Conservation (phyloP, 1,140 invertebrate genomes). For the Triops cancriformis region DNA sequence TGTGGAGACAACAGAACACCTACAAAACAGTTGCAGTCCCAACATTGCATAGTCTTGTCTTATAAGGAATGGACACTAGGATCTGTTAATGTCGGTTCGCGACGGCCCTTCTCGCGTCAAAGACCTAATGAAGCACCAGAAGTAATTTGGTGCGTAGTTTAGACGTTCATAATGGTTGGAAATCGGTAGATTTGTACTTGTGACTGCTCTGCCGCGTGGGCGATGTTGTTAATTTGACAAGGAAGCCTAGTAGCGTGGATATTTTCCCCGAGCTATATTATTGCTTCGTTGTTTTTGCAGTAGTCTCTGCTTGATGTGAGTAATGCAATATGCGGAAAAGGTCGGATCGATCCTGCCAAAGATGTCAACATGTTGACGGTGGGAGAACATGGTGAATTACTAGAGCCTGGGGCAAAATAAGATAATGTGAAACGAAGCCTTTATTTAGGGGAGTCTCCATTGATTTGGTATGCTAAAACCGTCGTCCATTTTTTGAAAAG, state of each 20-base stretch:
- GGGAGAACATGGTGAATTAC: neutral
- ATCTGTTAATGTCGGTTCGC: too few species aligned
- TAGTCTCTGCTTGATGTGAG: neutral
- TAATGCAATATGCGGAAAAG: neutral
- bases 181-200: too few species aligned
- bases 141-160: too few species aligned
- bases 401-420: neutral
- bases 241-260: neutral
- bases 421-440: neutral
- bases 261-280: neutral
- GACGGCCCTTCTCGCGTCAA: too few species aligned
- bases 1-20: too few species aligned
- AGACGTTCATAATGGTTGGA: too few species aligned
- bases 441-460: neutral
- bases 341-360: neutral
- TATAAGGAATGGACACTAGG: too few species aligned
- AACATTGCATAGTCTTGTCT: too few species aligned
- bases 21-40: too few species aligned
- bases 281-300: neutral
- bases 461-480: neutral
- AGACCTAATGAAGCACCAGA: too few species aligned
- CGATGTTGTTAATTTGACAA: too few species aligned
- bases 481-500: neutral
- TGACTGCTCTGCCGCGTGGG: too few species aligned
- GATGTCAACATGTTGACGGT: slow-evolving; percentile 9